Percentiles rank a stretch among this genome's conserved stretches.
phyloP scores from a whole-genome alignment of 1,140 invertebrate genomes.

The Cydia pomonella region DNA sequence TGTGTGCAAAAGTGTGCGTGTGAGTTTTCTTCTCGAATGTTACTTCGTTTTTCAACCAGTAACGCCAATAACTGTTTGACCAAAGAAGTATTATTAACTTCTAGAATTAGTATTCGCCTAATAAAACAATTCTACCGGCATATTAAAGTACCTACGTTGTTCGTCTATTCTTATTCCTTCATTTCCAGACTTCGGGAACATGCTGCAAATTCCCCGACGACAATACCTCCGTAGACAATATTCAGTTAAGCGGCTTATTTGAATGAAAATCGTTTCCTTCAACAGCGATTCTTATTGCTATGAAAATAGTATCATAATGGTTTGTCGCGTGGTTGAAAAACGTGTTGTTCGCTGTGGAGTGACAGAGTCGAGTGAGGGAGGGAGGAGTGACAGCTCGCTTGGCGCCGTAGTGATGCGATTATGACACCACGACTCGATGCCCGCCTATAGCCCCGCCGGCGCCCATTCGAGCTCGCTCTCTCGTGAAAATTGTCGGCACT shows the following conservation, averaged over 20 bases:
- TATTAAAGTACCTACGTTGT: neutral
- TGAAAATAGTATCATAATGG: slow-evolving; percentile 74
- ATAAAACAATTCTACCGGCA: neutral
- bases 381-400: slow-evolving; percentile 47
- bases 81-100: too few species aligned
- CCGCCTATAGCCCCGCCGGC: slow-evolving; percentile 56
- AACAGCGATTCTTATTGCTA: slow-evolving; percentile 52
- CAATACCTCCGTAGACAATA: slow-evolving; percentile 42
- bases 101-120: neutral
- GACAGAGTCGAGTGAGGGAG: slow-evolving; percentile 43
- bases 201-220: slow-evolving; percentile 28
- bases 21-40: too few species aligned
- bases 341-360: slow-evolving; percentile 46
- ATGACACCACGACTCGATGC: slow-evolving; percentile 67
- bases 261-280: slow-evolving; percentile 55
- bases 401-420: slow-evolving; percentile 66
- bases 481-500: slow-evolving; percentile 76
- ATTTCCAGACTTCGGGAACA: neutral
- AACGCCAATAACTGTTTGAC: too few species aligned
- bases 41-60: too few species aligned
- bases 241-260: slow-evolving; percentile 62
- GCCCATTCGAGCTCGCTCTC: slow-evolving; percentile 65
- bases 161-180: neutral
- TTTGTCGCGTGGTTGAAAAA: slow-evolving; percentile 76
- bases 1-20: too few species aligned